These are phyloP conservation scores for Drosophila pandora DNA, from an alignment of 1,140 invertebrate species.

Conservation along the genomic window DNA sequence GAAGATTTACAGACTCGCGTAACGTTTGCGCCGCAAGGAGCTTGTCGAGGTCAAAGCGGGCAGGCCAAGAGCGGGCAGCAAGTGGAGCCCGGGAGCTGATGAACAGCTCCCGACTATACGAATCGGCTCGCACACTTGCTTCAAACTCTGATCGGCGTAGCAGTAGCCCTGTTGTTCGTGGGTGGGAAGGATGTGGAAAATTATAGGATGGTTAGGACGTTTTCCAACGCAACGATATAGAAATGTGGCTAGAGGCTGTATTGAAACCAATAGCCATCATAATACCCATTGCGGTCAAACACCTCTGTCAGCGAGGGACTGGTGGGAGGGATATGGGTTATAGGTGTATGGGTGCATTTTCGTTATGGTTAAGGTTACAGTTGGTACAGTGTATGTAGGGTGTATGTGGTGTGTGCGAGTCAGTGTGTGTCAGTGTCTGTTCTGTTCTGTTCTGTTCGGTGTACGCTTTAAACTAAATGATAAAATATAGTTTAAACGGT, in stretches of 20 bases:
- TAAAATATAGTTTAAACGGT: conserved; percentile 80
- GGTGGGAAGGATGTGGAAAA: conserved; percentile 5
- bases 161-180: conserved; percentile 53
- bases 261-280: not conserved
- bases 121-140: conserved; percentile 22
- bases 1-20: not conserved
- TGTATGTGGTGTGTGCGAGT: conserved; percentile 5
- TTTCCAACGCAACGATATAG: conserved; percentile 13
- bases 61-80: no score
- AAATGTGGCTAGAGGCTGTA: not conserved
- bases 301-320: conserved; percentile 33
- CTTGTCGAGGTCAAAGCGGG: not conserved
- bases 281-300: conserved; percentile 27
- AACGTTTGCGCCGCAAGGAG: conserved; percentile 2
- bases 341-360: not conserved
- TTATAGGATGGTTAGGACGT: conserved; percentile 15
- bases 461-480: conserved; percentile 76
- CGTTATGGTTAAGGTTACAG: not conserved
- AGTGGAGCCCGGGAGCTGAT: not conserved
- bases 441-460: conserved; percentile 33
- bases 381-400: conserved; percentile 17
- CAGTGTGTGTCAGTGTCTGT: conserved; percentile 29
- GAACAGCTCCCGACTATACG: conserved; percentile 7
- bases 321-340: conserved; percentile 12
- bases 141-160: conserved; percentile 55